A percentile compares a stretch with the other conserved stretches of the same genome.
Conservation (phyloP, 2,888 invertebrate species). For the Erebia aethiops region DNA sequence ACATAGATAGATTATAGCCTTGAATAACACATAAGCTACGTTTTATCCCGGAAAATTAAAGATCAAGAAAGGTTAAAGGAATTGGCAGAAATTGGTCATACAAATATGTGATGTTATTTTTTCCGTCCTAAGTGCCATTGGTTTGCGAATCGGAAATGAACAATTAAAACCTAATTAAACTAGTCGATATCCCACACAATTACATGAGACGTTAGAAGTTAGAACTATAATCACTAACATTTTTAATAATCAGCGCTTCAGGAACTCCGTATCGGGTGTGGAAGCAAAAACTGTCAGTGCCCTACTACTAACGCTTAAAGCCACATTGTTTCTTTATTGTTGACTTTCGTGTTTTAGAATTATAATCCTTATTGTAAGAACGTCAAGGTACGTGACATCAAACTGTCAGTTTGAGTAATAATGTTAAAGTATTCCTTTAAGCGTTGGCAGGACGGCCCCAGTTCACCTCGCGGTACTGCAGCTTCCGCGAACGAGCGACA, state of each 20-base stretch:
- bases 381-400: too few species aligned
- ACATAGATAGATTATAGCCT: too few species aligned
- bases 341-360: too few species aligned
- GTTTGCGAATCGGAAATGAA: neutral
- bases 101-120: neutral
- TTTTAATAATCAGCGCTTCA: constrained; percentile 25
- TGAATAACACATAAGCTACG: too few species aligned
- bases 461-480: constrained; percentile 21
- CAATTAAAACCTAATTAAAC: constrained; percentile 8
- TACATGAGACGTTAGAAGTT: neutral
- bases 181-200: neutral
- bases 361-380: too few species aligned
- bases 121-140: neutral
- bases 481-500: constrained; percentile 30
- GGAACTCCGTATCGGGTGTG: constrained; percentile 32
- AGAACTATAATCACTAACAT: constrained; percentile 5
- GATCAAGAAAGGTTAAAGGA: too few species aligned
- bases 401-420: too few species aligned
- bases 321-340: too few species aligned
- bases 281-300: constrained; percentile 8
- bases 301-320: too few species aligned
- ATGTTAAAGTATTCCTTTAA: too few species aligned
- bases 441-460: neutral
- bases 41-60: too few species aligned
- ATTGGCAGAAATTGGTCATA: too few species aligned